phyloP scores from a whole-genome alignment of 2,888 invertebrate genomes.

The Asteroscopus sphinx region DNA sequence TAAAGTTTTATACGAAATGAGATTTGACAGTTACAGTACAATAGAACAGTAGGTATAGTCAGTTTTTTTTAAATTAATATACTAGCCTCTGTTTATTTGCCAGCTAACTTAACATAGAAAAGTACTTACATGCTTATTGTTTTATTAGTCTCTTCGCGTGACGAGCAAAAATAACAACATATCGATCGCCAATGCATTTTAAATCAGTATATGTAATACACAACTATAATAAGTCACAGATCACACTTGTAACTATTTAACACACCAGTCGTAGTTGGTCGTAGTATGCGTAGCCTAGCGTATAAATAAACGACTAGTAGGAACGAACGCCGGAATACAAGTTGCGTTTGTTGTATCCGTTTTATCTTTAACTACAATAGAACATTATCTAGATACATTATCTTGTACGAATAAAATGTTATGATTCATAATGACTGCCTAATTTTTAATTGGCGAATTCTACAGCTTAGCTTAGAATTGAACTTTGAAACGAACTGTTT shows the following conservation, averaged over 20 bases:
- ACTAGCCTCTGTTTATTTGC: background rate
- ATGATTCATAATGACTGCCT: constrained; percentile 32
- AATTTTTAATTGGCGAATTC: constrained; percentile 36
- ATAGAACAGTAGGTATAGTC: too few relatives aligned
- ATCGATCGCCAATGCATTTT: constrained; percentile 61
- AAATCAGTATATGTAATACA: constrained; percentile 10
- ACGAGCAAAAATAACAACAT: constrained; percentile 53
- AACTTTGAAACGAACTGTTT: constrained; percentile 18
- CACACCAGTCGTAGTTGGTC: constrained; percentile 3
- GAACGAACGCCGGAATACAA: constrained; percentile 3
- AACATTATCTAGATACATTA: constrained; percentile 39
- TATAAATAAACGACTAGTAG: constrained; percentile 9
- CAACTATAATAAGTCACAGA: background rate
- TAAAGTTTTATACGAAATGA: too few relatives aligned
- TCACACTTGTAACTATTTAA: constrained; percentile 11
- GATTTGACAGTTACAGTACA: too few relatives aligned
- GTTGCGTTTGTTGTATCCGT: constrained; percentile 15
- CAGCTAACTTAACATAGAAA: constrained; percentile 12
- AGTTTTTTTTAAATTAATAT: too few relatives aligned
- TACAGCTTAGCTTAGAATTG: constrained; percentile 9
- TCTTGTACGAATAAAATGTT: constrained; percentile 28
- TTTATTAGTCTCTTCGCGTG: constrained; percentile 17
- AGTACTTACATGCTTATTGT: constrained; percentile 48
- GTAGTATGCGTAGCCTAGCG: too few relatives aligned
- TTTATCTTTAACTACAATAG: constrained; percentile 40